Base-by-base conservation (phyloP, 1,140 invertebrate genomes). In the Bilobella aurantiaca region DNA sequence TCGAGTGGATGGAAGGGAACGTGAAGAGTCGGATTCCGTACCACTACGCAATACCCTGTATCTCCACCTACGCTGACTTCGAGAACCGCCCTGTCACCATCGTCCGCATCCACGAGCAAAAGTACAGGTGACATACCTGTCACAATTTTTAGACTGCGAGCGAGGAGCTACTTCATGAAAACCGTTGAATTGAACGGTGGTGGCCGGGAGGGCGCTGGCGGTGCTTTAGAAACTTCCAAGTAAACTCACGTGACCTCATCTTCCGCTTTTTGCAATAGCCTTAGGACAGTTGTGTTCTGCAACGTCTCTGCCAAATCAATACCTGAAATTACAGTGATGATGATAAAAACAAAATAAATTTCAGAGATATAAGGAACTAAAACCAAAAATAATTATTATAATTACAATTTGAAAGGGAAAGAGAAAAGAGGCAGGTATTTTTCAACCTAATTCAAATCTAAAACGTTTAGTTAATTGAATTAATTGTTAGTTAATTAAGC, bases 1-100 rank as follows among this genome's bases (percentile, higher is more conserved):
- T 93, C 77, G 80, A 81, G 73, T 92, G 91, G 80, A 90, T 93
- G 78, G 90, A 93, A 79, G 83, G 84, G 66, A 91, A 91, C 77
- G 87, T 91, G 28, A 85, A 84, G 66, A 89, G 85, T 53, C 84
- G 84, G 60, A 81, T 93, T 62, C 90, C 89, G 64, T 80, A 86
- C 67, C 85, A 89, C 23, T 70, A 62, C 57, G 63, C 63, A 29
- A 56, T 65, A 25, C 69, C 69, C 14, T 47, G 2, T n/a, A 47
- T 62, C 16, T 25, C 14, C 31, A 62, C 25, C 46, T 62, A 42
- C 34, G 34, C 42, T 23, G 14, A 62, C 32, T 37, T 61, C 12
- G 58, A 42, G 23, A 25, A 21, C n/a, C 37, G 21, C 46, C 25
- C 34, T 37, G 34, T 46, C 14, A 62, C 18, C 23, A 27, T 62